Evolutionary conservation across 2,888 invertebrate genomes (phyloP), one percentile per base, ranked within the genome.

Genomic region (Hirtodrosophila alboralis): DNA sequence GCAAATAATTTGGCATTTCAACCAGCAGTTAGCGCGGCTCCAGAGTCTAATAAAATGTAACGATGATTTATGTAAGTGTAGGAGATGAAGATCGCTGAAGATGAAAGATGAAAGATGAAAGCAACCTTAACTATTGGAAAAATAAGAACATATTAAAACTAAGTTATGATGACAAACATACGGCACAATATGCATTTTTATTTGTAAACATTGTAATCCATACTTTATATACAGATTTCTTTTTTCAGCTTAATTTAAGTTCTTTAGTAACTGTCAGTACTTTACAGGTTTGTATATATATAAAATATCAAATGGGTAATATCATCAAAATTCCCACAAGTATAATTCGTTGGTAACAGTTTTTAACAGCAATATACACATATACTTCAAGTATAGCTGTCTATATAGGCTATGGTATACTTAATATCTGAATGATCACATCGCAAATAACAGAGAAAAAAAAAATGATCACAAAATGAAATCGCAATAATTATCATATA

Each of bases 81-180:
- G 33, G 34, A 60, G 38, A 31, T 64, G 47, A 56, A 47, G 52
- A 56, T 62, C 16, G 51, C 38, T 76, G n/a, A n/a, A n/a, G n/a
- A n/a, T n/a, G n/a, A n/a, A n/a, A n/a, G n/a, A n/a, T n/a, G n/a
- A n/a, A n/a, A n/a, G n/a, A 48, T 18, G 56, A 60, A 73, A 57
- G 65, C 73, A 77, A 64, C 76, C 71, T 67, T 84, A 77, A 81
- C 83, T 81, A 84, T 81, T 79, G 61, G 78, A 67, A 80, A 78
- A 21, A 31, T 44, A 40, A 28, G 5, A 13, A 64, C 62, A 73
- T 74, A 84, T 81, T 81, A 77, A 76, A 77, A 63, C 57, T 79
- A 79, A 84, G 78, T 81, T 81, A 80, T 67, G 81, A 74, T 38
- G 47, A 69, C 37, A 76, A 69, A 61, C 31, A 62, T 60, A 52